Conservation (phyloP, 2,113 vertebrate species). For the Sclerurus mexicanus region DNA sequence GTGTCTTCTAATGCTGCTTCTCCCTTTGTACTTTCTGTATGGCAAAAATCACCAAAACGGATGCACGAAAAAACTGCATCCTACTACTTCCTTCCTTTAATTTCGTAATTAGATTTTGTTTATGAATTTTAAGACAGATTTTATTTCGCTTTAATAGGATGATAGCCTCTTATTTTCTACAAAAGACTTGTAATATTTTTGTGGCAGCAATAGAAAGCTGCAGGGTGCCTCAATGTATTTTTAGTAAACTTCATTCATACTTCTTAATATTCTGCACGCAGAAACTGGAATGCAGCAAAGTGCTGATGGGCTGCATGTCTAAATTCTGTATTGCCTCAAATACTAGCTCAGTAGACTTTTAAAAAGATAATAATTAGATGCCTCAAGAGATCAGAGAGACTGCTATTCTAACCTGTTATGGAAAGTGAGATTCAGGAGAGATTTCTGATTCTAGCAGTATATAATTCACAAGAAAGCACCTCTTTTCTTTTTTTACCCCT, state of each 20-base stretch:
- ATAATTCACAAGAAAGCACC: neutral
- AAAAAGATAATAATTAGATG: neutral
- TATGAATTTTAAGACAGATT: neutral
- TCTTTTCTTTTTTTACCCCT: neutral
- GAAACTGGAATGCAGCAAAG: neutral
- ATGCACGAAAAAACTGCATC: neutral
- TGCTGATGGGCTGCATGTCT: neutral
- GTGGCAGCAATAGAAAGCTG: neutral
- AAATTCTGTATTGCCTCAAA: neutral
- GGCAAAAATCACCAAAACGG: neutral
- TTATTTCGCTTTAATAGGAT: neutral
- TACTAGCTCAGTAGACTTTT: neutral
- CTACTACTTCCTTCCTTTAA: neutral
- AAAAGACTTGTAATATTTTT: neutral
- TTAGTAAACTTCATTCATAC: neutral
- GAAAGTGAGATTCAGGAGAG: neutral
- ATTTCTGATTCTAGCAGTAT: neutral
- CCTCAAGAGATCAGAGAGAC: neutral
- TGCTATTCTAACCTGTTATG: neutral
- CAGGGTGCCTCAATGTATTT: neutral
- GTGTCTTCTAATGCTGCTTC: neutral
- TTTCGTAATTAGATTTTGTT: neutral
- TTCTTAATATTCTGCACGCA: conserved; percentile 11
- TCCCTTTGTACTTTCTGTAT: neutral
- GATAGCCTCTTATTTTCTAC: neutral